Evolutionary conservation across 2,888 invertebrate species (phyloP).

Genomic region (Chrysolina haemoptera): DNA sequence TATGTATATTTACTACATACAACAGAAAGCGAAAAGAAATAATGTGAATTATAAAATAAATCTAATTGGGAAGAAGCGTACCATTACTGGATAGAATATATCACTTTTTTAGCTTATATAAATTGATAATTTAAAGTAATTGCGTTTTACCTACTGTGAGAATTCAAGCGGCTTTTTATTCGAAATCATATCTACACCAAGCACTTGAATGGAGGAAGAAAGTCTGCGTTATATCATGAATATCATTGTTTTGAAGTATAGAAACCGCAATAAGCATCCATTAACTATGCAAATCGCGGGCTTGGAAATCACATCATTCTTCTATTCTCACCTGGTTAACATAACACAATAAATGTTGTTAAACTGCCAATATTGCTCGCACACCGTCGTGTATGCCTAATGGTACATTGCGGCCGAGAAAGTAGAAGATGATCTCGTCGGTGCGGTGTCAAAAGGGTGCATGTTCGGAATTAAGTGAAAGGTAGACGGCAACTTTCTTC

Average conservation of each 20-base stretch:
- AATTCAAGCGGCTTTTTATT: too few species aligned
- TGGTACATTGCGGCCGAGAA: constrained; percentile 19
- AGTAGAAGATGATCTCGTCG: constrained; percentile 6
- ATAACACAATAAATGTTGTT: constrained; percentile 69
- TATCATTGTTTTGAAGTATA: constrained; percentile 1
- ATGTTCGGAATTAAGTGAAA: constrained; percentile 22
- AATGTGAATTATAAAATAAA: too few species aligned
- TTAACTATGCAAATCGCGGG: constrained; percentile 63
- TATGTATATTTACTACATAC: too few species aligned
- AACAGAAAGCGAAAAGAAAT: too few species aligned
- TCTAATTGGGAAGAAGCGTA: too few species aligned
- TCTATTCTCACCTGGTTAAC: constrained; percentile 71
- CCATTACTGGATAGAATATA: too few species aligned
- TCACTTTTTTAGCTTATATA: too few species aligned
- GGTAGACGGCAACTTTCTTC: constrained; percentile 21
- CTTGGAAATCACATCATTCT: constrained; percentile 70
- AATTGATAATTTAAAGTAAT: too few species aligned
- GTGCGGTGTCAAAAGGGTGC: constrained; percentile 19
- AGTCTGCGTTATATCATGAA: not conserved
- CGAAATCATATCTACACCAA: not conserved
- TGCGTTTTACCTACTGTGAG: too few species aligned
- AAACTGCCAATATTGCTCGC: constrained; percentile 26
- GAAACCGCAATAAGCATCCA: not conserved
- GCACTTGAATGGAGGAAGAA: not conserved
- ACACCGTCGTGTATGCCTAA: constrained; percentile 8